Conservation (phyloP, 2,797 vertebrate species). For the Lindbergichthys nudifrons region DNA sequence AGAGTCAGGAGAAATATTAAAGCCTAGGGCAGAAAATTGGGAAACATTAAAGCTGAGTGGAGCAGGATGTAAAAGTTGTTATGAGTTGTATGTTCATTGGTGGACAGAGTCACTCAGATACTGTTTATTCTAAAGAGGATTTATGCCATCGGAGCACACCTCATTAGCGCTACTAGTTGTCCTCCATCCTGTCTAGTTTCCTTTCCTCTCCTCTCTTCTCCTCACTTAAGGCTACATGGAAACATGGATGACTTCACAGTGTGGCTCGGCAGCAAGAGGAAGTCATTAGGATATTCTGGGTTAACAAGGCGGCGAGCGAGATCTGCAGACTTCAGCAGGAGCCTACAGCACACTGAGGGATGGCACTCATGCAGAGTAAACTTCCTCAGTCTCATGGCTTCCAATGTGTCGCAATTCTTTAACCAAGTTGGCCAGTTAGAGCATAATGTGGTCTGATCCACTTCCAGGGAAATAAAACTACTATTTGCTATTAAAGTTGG, state of each 20-base stretch:
- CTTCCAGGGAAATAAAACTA: constrained; percentile 58
- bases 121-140: constrained; percentile 16
- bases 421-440: constrained; percentile 60
- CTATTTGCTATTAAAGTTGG: constrained; percentile 6
- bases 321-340: constrained; percentile 80
- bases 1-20: constrained; percentile 38
- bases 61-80: constrained; percentile 32
- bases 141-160: constrained; percentile 50
- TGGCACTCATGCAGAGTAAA: constrained; percentile 79
- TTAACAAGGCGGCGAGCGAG: constrained; percentile 79
- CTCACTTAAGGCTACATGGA: constrained; percentile 70
- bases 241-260: constrained; percentile 80
- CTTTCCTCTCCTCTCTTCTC: constrained; percentile 38
- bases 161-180: constrained; percentile 49
- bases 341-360: constrained; percentile 69
- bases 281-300: constrained; percentile 81
- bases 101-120: constrained; percentile 33
- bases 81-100: constrained; percentile 34
- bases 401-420: constrained; percentile 55
- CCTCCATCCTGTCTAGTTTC: constrained; percentile 38
- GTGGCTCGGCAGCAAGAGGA: constrained; percentile 72
- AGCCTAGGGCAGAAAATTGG: background rate
- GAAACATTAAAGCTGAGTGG: constrained; percentile 16
- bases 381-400: constrained; percentile 70
- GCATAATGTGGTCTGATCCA: constrained; percentile 53